A percentile compares a stretch with the other conserved stretches of the same genome.
Evolutionary conservation across 1,140 invertebrate species (phyloP).

Genomic region (Meloidogyne floridensis): DNA sequence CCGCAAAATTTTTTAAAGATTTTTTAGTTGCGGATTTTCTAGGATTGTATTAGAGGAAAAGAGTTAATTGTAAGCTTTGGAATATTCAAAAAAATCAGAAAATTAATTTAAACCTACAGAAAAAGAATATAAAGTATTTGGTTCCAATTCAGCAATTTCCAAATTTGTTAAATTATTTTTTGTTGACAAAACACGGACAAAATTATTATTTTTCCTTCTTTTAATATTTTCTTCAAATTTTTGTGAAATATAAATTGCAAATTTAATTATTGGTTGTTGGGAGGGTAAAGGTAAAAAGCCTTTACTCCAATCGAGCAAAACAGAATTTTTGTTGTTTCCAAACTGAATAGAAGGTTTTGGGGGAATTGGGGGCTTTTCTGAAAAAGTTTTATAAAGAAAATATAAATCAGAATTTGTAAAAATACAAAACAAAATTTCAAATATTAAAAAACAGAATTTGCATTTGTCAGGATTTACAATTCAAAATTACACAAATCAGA

Average conservation of each 20-base stretch:
- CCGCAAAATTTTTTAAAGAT: too few species aligned
- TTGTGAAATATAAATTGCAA: constrained; percentile 55
- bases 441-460: constrained; percentile 16
- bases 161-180: constrained; percentile 11
- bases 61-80: constrained; percentile 21
- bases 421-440: constrained; percentile 12
- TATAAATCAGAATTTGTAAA: too few species aligned
- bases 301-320: constrained; percentile 58
- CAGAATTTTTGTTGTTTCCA: constrained; percentile 18
- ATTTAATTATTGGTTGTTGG: constrained; percentile 57
- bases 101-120: not conserved
- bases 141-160: constrained; percentile 38
- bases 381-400: constrained; percentile 31
- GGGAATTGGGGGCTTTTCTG: constrained; percentile 54
- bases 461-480: not conserved
- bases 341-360: constrained; percentile 42
- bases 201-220: not conserved
- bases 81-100: not conserved
- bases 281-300: constrained; percentile 33
- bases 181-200: not conserved
- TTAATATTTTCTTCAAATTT: constrained; percentile 52
- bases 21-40: too few species aligned
- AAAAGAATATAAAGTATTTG: constrained; percentile 51
- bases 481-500: not conserved
- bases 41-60: too few species aligned